Evolutionary conservation across 1,140 invertebrate species (phyloP), one percentile per base, ranked within the genome.

Genomic region (Zaprionus kolodkinae): DNA sequence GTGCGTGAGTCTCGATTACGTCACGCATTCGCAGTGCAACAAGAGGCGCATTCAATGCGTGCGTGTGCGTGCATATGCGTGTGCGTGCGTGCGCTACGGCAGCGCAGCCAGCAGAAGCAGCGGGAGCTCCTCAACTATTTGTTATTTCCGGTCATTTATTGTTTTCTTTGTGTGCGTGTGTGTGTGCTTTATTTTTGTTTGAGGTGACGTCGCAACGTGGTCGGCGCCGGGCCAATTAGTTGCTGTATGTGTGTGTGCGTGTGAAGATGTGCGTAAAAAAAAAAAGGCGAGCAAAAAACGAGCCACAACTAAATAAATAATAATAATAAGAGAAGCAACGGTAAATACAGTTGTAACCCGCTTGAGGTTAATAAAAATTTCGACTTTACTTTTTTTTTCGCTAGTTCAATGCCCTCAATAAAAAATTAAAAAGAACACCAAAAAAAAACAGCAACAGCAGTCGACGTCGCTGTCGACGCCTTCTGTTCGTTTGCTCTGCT

Each of bases 321-420:
- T 84, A 77, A 21, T 21, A 21, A 79, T 84, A 65, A 77, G 75
- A 77, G 71, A 75, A 40, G 67, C 71, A 87, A 87, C 82, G 79
- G 83, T 86, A 87, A 86, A 82, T 82, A 87, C 84, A 87, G 83
- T 86, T 86, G 83, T 86, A 82, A 84, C 73, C 81, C 80, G 71
- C 80, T 86, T 76, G 79, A 85, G 72, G 71, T 86, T 82, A 82
- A 86, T 81, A 74, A 45, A 73, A 76, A 56, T 62, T 62, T 55
- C 71, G 40, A 74, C 71, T 69, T 62, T 57, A 81, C 27, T 30
- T 50, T 78, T 30, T 50, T 78, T 57, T 85, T 85, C 64, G 82
- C 71, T 72, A 65, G 82, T 85, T 85, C 82, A 85, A 85, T 78
- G 82, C 68, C 82, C 82, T 79, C 75, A 69, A 79, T 64, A 75